Evolutionary conservation across 53 echinoderm and acorn worm genomes (phyloP).

Genomic region (Holothuria leucospilota): DNA sequence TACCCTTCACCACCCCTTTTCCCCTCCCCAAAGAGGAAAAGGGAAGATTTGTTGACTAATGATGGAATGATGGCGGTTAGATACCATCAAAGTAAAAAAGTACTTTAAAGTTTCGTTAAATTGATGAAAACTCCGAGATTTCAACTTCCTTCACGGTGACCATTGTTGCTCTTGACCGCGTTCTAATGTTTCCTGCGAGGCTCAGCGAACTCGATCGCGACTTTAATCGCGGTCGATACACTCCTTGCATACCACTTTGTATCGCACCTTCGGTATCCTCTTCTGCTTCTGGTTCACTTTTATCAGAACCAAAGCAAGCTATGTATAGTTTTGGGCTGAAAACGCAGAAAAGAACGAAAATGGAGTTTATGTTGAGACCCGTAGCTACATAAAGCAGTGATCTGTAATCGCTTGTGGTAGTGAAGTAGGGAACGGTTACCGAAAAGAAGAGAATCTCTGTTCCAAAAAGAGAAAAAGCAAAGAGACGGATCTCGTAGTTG

Average conservation of each 20-base stretch:
- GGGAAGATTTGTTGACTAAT: too few species aligned
- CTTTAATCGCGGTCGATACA: conserved; percentile 30
- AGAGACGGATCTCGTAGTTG: conserved; percentile 81
- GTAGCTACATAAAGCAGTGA: conserved; percentile 65
- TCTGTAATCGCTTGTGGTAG: conserved; percentile 32
- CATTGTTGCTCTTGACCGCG: conserved; percentile 11
- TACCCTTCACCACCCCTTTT: too few species aligned
- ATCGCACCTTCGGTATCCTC: background rate
- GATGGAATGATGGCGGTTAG: too few species aligned
- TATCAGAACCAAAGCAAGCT: conserved; percentile 12
- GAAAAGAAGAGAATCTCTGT: conserved; percentile 60
- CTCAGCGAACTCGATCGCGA: conserved; percentile 23
- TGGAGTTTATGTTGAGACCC: conserved; percentile 58
- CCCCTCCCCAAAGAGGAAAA: too few species aligned
- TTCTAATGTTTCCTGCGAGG: background rate
- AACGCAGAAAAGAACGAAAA: conserved; percentile 68
- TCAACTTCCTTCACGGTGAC: conserved; percentile 22
- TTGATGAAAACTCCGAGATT: background rate
- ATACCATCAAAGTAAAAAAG: too few species aligned
- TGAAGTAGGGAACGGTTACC: conserved; percentile 63
- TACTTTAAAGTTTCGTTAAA: background rate
- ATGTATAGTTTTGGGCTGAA: conserved; percentile 76
- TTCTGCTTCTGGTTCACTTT: background rate
- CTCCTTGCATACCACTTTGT: conserved; percentile 2
- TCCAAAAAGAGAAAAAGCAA: conserved; percentile 73